Conservation (phyloP, 2,113 vertebrate genomes). For the western clawed frog (Xenopus tropicalis) region UCB_Xtro_10.0 CM004444.2:42969501-42970000, state of each 20-base stretch:
- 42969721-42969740: constrained; percentile 70
- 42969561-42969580: constrained; percentile 87
- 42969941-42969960: constrained; percentile 33
- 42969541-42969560: constrained; percentile 92
- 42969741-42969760: constrained; percentile 71
- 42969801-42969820: constrained; percentile 74
- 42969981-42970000: background rate
- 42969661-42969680: constrained; percentile 85
- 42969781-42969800: constrained; percentile 76
- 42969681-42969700: constrained; percentile 70
- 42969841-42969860: constrained; percentile 73
- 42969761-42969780: constrained; percentile 74
- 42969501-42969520: constrained; percentile 80
- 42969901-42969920: constrained; percentile 63
- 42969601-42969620: constrained; percentile 88
- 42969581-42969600: constrained; percentile 76
- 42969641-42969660: constrained; percentile 97
- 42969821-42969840: constrained; percentile 75
- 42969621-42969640: constrained; percentile 85
- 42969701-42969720: constrained; percentile 89
- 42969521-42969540: constrained; percentile 91
- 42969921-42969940: constrained; percentile 69
- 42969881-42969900: constrained; percentile 66
- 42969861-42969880: constrained; percentile 66
- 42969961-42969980: background rate